Percentiles rank a stretch among this genome's conserved stretches.
Conservation (phyloP, 2,797 vertebrate genomes). For the Mycteria americana region DNA sequence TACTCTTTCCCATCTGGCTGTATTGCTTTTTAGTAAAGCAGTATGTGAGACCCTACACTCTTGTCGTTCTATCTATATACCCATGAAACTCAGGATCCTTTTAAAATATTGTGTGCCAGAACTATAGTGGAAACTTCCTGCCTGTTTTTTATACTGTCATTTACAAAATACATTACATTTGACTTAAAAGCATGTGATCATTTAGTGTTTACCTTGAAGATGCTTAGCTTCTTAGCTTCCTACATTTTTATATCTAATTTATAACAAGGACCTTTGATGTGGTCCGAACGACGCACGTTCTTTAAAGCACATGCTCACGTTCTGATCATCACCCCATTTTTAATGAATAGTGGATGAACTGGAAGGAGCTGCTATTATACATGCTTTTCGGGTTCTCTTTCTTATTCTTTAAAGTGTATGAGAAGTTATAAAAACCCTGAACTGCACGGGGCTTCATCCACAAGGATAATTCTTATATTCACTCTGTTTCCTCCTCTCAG, state of each 20-base stretch:
- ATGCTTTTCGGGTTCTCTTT: background rate
- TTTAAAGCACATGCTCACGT: background rate
- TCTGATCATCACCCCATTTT: background rate
- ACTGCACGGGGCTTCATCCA: background rate
- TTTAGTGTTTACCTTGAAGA: background rate
- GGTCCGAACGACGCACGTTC: background rate
- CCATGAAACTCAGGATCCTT: background rate
- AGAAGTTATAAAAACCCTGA: background rate
- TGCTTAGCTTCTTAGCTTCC: background rate
- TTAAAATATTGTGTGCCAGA: background rate
- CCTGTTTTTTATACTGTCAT: background rate
- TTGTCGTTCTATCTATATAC: background rate
- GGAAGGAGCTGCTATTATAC: background rate
- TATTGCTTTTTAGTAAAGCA: background rate
- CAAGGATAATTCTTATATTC: background rate
- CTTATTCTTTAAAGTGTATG: background rate
- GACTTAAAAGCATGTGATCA: background rate
- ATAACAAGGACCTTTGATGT: background rate
- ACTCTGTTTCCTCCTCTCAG: background rate
- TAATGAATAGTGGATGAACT: background rate
- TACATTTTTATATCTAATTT: background rate
- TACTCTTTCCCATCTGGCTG: background rate
- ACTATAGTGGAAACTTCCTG: background rate
- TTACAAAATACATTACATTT: background rate
- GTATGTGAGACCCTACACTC: background rate